A percentile compares a stretch with the other conserved stretches of the same genome.
phyloP scores from a whole-genome alignment of 2,888 invertebrate species.

The Drosophila falleni region DNA sequence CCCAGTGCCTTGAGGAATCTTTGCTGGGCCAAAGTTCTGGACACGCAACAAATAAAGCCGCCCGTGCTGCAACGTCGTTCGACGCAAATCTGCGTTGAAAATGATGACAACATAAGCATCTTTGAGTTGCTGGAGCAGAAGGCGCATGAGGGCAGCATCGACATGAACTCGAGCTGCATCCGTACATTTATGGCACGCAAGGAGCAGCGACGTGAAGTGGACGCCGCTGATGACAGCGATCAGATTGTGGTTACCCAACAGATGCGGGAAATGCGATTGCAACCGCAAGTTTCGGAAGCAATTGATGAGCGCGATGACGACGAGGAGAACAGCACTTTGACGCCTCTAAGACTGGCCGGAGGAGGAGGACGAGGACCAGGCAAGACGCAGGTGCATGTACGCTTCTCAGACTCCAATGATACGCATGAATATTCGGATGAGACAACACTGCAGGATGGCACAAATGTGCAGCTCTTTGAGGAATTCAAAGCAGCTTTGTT shows the following conservation, averaged over 20 bases:
- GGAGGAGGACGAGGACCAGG: slow-evolving; percentile 15
- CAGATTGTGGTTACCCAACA: slow-evolving; percentile 63
- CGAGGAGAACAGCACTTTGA: slow-evolving; percentile 39
- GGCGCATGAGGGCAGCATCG: slow-evolving; percentile 90
- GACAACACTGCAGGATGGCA: slow-evolving; percentile 46
- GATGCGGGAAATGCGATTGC: slow-evolving; percentile 58
- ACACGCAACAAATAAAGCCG: slow-evolving; percentile 83
- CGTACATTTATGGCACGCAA: slow-evolving; percentile 83
- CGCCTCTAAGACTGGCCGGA: slow-evolving; percentile 45
- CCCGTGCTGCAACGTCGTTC: slow-evolving; percentile 59
- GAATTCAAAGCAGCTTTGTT: slow-evolving; percentile 79
- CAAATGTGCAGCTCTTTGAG: slow-evolving; percentile 71
- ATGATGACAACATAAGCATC: slow-evolving; percentile 89
- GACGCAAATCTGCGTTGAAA: slow-evolving; percentile 64
- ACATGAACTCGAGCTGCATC: slow-evolving; percentile 89
- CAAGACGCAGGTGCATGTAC: slow-evolving; percentile 66
- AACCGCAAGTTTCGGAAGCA: slow-evolving; percentile 60
- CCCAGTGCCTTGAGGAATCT: slow-evolving; percentile 44
- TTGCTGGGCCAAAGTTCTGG: slow-evolving; percentile 85
- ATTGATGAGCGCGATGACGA: slow-evolving; percentile 27
- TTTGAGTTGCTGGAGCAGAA: slow-evolving; percentile 93
- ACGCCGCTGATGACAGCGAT: slow-evolving; percentile 81
- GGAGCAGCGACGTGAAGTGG: slow-evolving; percentile 76
- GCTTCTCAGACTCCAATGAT: slow-evolving; percentile 77
- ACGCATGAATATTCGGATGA: slow-evolving; percentile 75